Conservation (phyloP, 2,113 vertebrate genomes). For the Ancistrus triradiatus region DNA sequence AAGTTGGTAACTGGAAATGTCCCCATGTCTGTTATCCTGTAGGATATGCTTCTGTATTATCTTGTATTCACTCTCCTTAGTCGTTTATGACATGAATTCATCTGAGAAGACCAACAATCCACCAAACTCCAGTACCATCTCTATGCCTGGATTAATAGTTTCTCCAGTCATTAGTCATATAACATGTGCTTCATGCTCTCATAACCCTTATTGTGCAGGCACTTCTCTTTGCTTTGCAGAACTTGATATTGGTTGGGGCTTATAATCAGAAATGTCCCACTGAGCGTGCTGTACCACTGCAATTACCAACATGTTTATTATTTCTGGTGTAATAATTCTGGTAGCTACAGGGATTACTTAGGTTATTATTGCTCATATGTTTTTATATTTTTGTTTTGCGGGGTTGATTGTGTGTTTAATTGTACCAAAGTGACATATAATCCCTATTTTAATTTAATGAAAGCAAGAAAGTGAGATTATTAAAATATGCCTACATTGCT, state of each 20-base stretch:
- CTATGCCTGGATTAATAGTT: too few relatives aligned
- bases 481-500: conserved; percentile 65
- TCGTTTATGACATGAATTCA: too few relatives aligned
- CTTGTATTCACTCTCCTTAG: too few relatives aligned
- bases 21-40: too few relatives aligned
- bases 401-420: conserved; percentile 72
- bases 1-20: too few relatives aligned
- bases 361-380: conserved; percentile 71
- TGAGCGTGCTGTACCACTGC: conserved; percentile 59
- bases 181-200: conserved; percentile 14
- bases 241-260: conserved; percentile 4
- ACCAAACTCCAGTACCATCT: too few relatives aligned
- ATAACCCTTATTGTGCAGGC: conserved; percentile 12
- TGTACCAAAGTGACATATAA: conserved; percentile 74
- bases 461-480: conserved; percentile 68
- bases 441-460: conserved; percentile 70
- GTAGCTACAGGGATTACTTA: conserved; percentile 73
- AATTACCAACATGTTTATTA: conserved; percentile 67
- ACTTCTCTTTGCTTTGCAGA: not conserved
- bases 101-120: too few relatives aligned
- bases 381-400: conserved; percentile 43
- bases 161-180: conserved; percentile 24
- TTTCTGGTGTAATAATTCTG: conserved; percentile 67
- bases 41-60: too few relatives aligned
- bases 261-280: conserved; percentile 59